These are phyloP conservation scores for Euspilapteryx auroguttella DNA, from an alignment of 2,888 invertebrate species.

Conservation along the genomic window DNA sequence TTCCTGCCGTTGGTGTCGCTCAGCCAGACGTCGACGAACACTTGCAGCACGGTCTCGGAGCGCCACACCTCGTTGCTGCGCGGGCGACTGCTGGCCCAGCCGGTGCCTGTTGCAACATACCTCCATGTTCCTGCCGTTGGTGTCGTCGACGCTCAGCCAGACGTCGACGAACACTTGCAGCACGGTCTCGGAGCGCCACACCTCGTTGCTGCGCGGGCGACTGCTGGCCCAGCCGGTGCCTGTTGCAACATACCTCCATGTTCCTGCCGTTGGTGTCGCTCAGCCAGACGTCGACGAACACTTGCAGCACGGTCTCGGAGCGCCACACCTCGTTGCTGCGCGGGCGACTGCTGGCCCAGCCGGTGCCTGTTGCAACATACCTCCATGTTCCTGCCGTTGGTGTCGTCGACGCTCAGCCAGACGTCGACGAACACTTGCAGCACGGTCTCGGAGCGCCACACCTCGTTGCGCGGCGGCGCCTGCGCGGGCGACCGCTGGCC, in stretches of 20 bases:
- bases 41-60: constrained; percentile 80
- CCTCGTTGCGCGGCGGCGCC: constrained; percentile 68
- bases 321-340: constrained; percentile 79
- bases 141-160: constrained; percentile 69
- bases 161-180: constrained; percentile 81
- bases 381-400: too few relatives aligned
- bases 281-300: constrained; percentile 84
- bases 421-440: constrained; percentile 81
- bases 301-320: constrained; percentile 80
- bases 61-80: constrained; percentile 79
- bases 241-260: too few relatives aligned
- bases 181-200: constrained; percentile 85
- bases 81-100: constrained; percentile 28
- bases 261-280: constrained; percentile 46
- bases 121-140: too few relatives aligned
- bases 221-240: constrained; percentile 28
- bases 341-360: constrained; percentile 28
- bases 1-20: constrained; percentile 46
- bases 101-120: too few relatives aligned
- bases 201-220: constrained; percentile 64
- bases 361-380: too few relatives aligned
- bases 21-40: constrained; percentile 84
- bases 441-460: constrained; percentile 85
- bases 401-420: constrained; percentile 69
- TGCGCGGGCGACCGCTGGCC: constrained; percentile 36